Evolutionary conservation across 2,888 invertebrate species (phyloP).

Genomic region (Stictocephala bisonia): DNA sequence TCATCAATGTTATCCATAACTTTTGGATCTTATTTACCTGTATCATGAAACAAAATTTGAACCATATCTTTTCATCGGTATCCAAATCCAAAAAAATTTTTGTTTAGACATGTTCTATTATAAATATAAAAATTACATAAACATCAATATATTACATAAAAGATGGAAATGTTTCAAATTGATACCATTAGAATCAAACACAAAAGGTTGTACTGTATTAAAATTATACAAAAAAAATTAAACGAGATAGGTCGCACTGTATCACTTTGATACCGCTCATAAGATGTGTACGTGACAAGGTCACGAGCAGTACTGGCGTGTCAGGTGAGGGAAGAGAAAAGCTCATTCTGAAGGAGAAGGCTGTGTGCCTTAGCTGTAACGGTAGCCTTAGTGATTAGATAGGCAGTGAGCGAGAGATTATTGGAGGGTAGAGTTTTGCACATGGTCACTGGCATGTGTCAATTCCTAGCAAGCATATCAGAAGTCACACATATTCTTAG

Average conservation of each 20-base stretch:
- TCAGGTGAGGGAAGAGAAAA: neutral
- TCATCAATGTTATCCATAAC: neutral
- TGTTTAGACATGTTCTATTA: too few relatives aligned
- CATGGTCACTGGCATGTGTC: too few relatives aligned
- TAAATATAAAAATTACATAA: neutral
- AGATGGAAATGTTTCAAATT: neutral
- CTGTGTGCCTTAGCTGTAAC: too few relatives aligned
- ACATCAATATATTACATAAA: too few relatives aligned
- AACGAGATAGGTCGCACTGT: neutral
- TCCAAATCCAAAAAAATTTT: too few relatives aligned
- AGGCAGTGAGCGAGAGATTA: too few relatives aligned
- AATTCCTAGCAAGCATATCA: too few relatives aligned
- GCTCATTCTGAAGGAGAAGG: too few relatives aligned
- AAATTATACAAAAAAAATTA: neutral
- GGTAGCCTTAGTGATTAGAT: too few relatives aligned
- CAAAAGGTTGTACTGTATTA: neutral
- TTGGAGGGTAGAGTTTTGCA: too few relatives aligned
- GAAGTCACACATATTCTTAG: too few relatives aligned
- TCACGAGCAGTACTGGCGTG: neutral
- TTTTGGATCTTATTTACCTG: neutral
- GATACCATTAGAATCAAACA: neutral
- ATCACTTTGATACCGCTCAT: neutral
- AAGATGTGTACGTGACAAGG: neutral
- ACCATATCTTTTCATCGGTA: neutral
- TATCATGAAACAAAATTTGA: neutral